Percentiles rank a stretch among this genome's conserved stretches.
These are phyloP conservation scores for Serranus cabrilla DNA, from an alignment of 2,797 vertebrate species.

Conservation along the genomic window DNA sequence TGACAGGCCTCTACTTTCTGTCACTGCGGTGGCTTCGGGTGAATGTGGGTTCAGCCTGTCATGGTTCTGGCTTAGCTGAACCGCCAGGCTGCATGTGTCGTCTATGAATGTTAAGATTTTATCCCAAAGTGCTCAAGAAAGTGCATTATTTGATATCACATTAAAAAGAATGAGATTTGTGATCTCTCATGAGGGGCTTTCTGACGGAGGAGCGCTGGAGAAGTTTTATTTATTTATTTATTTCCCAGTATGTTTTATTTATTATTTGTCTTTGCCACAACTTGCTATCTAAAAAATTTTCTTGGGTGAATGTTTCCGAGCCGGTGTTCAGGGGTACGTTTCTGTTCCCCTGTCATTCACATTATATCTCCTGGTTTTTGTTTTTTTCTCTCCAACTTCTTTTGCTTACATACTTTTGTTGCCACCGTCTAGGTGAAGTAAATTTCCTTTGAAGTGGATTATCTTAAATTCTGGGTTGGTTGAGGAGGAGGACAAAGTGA, in stretches of 20 bases:
- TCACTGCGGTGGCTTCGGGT: background rate
- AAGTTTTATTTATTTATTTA: constrained; percentile 25
- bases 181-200: background rate
- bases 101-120: constrained; percentile 1
- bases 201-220: background rate
- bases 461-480: constrained; percentile 35
- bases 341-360: constrained; percentile 37
- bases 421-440: constrained; percentile 19
- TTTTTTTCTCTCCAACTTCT: background rate
- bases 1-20: constrained; percentile 13
- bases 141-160: constrained; percentile 11
- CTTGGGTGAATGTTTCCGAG: constrained; percentile 15
- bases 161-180: constrained; percentile 9
- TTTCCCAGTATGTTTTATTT: constrained; percentile 26
- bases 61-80: background rate
- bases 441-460: constrained; percentile 56
- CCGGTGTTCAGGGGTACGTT: constrained; percentile 1
- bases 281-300: constrained; percentile 31
- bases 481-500: constrained; percentile 15
- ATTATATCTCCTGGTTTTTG: constrained; percentile 1
- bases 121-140: constrained; percentile 16
- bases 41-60: constrained; percentile 5
- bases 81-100: background rate
- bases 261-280: constrained; percentile 27
- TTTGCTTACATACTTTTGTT: constrained; percentile 27